Evolutionary conservation across 2,797 vertebrate species (phyloP).

Genomic region (Pachyuromys duprasi): DNA sequence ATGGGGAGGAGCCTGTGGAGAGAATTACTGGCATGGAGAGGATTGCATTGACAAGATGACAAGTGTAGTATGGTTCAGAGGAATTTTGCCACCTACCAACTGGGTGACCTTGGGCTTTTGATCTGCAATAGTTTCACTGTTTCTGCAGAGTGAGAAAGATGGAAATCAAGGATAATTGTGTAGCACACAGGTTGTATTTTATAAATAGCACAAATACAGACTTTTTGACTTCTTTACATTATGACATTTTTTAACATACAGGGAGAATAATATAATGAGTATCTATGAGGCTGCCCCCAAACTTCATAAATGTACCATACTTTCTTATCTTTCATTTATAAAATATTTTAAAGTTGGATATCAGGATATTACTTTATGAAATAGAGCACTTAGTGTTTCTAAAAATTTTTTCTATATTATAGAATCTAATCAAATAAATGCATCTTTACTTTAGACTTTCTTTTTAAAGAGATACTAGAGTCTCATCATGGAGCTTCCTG

Average conservation of each 20-base stretch:
- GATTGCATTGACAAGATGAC: not conserved
- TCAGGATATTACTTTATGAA: not conserved
- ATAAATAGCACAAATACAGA: not conserved
- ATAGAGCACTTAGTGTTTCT: not conserved
- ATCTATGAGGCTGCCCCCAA: not conserved
- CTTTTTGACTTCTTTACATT: constrained; percentile 10
- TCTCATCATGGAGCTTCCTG: not conserved
- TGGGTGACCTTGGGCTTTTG: not conserved
- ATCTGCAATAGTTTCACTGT: not conserved
- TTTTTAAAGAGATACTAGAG: not conserved
- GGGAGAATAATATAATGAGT: not conserved
- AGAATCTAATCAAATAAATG: constrained; percentile 16
- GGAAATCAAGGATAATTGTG: not conserved
- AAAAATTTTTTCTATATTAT: constrained; percentile 25
- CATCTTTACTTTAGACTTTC: constrained; percentile 24
- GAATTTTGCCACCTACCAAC: not conserved
- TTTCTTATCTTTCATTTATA: constrained; percentile 14
- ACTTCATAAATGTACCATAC: not conserved
- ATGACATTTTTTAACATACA: constrained; percentile 38
- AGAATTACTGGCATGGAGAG: not conserved
- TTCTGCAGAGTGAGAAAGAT: not conserved
- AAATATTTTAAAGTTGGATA: constrained; percentile 64
- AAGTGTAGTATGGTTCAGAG: not conserved
- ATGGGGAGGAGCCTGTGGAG: not conserved
- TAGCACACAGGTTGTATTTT: not conserved